A percentile compares a stretch with the other conserved stretches of the same genome.
These are phyloP conservation scores for Lordiphosa clarofinis DNA, from an alignment of 1,140 invertebrate species.

Conservation along the genomic window DNA sequence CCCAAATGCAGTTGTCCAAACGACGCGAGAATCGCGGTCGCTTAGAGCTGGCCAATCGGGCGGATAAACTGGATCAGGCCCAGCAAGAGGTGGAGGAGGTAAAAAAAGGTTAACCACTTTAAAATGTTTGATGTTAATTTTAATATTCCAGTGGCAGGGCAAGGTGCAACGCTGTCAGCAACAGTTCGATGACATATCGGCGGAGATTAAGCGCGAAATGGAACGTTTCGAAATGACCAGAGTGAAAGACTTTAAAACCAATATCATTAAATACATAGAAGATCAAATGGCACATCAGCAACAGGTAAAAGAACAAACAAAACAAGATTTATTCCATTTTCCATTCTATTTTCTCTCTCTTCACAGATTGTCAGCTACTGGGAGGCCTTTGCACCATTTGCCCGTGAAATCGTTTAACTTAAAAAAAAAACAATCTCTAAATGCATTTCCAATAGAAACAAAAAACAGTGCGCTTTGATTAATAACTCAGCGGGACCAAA, in stretches of 20 bases:
- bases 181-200: conserved; percentile 97
- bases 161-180: conserved; percentile 98
- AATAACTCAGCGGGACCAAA: conserved; percentile 60
- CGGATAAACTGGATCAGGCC: conserved; percentile 94
- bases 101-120: conserved; percentile 20
- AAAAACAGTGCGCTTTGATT: conserved; percentile 28
- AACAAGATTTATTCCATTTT: too few relatives aligned
- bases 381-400: conserved; percentile 96
- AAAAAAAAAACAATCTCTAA: conserved; percentile 14
- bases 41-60: conserved; percentile 91
- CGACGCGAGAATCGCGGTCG: conserved; percentile 97
- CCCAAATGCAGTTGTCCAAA: conserved; percentile 95
- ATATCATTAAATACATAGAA: conserved; percentile 95
- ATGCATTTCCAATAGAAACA: conserved; percentile 35
- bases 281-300: conserved; percentile 96
- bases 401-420: conserved; percentile 87
- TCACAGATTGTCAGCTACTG: conserved; percentile 95
- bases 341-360: conserved; percentile 61
- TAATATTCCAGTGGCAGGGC: conserved; percentile 88
- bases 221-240: conserved; percentile 94
- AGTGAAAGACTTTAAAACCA: conserved; percentile 94
- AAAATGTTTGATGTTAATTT: background rate
- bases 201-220: conserved; percentile 97
- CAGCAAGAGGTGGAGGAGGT: conserved; percentile 95
- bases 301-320: conserved; percentile 83